Conservation (phyloP, 2,797 vertebrate genomes). For the Characodon lateralis region DNA sequence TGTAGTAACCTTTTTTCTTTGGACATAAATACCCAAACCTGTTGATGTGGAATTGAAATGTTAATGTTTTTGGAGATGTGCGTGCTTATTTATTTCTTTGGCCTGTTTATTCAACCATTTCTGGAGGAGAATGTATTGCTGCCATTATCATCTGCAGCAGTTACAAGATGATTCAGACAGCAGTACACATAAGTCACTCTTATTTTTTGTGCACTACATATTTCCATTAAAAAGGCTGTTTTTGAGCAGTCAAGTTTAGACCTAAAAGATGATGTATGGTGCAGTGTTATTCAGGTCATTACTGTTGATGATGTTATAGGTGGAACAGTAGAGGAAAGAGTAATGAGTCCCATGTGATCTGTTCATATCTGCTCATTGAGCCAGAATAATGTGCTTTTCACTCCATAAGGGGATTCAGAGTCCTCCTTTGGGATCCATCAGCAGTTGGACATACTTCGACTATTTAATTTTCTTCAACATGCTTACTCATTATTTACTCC, state of each 20-base stretch:
- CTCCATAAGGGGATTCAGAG: slow-evolving; percentile 63
- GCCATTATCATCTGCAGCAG: background rate
- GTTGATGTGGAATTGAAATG: background rate
- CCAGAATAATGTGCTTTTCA: slow-evolving; percentile 49
- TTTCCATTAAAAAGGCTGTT: background rate
- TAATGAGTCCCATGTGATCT: slow-evolving; percentile 49
- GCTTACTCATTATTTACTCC: background rate
- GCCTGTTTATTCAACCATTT: background rate
- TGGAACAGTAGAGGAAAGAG: slow-evolving; percentile 43
- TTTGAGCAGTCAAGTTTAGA: background rate
- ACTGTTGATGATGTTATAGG: slow-evolving; percentile 18
- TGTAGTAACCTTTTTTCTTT: background rate
- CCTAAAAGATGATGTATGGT: slow-evolving; percentile 16
- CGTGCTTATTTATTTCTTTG: slow-evolving; percentile 17
- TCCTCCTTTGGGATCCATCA: slow-evolving; percentile 54
- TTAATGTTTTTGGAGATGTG: slow-evolving; percentile 13
- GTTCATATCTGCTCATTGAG: slow-evolving; percentile 61
- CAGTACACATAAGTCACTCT: background rate
- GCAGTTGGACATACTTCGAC: slow-evolving; percentile 28
- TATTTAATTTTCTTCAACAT: slow-evolving; percentile 10
- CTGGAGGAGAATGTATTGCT: slow-evolving; percentile 2
- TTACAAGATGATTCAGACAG: slow-evolving; percentile 17
- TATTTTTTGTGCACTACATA: slow-evolving; percentile 1
- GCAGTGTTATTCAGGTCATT: slow-evolving; percentile 16
- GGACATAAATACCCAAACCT: background rate